Conservation (phyloP, 1,140 invertebrate species). For the Drosophila tani region DNA sequence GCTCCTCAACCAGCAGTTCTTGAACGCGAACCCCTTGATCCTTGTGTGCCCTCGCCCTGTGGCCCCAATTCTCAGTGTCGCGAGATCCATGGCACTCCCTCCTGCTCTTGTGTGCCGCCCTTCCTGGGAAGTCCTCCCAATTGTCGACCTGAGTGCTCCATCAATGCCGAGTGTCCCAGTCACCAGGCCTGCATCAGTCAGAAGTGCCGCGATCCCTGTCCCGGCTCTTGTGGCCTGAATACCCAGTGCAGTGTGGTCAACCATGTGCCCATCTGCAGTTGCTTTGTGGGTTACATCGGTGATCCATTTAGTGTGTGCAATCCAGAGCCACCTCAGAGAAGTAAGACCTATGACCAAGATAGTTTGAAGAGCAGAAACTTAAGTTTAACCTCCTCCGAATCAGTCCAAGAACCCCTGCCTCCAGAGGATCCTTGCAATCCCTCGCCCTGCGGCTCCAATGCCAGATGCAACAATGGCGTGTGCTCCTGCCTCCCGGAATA, state of each 20-base stretch:
- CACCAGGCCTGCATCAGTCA: constrained; percentile 93
- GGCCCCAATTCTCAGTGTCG: constrained; percentile 92
- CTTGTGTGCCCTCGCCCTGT: constrained; percentile 93
- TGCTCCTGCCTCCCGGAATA: constrained; percentile 86
- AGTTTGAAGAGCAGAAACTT: background rate
- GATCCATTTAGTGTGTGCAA: constrained; percentile 90
- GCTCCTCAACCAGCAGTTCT: constrained; percentile 62
- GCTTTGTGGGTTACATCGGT: constrained; percentile 89
- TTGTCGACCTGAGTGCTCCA: constrained; percentile 93
- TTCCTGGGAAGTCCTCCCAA: constrained; percentile 91
- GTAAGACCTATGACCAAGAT: constrained; percentile 46
- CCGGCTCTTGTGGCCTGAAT: constrained; percentile 91
- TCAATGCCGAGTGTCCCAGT: constrained; percentile 92
- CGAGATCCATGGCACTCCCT: constrained; percentile 89
- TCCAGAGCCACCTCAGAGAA: constrained; percentile 82
- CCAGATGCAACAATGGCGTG: constrained; percentile 67
- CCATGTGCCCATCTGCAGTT: constrained; percentile 93
- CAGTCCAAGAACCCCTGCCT: constrained; percentile 56
- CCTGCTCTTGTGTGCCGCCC: constrained; percentile 91
- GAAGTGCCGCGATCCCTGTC: constrained; percentile 93
- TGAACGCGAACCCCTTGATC: constrained; percentile 85
- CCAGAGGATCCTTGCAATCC: constrained; percentile 89
- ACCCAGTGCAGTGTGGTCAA: constrained; percentile 93
- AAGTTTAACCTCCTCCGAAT: constrained; percentile 7
- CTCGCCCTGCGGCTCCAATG: constrained; percentile 90